These are phyloP conservation scores for Tenebrosternarchus preto DNA, from an alignment of 2,113 vertebrate species.

Conservation along the genomic window DNA sequence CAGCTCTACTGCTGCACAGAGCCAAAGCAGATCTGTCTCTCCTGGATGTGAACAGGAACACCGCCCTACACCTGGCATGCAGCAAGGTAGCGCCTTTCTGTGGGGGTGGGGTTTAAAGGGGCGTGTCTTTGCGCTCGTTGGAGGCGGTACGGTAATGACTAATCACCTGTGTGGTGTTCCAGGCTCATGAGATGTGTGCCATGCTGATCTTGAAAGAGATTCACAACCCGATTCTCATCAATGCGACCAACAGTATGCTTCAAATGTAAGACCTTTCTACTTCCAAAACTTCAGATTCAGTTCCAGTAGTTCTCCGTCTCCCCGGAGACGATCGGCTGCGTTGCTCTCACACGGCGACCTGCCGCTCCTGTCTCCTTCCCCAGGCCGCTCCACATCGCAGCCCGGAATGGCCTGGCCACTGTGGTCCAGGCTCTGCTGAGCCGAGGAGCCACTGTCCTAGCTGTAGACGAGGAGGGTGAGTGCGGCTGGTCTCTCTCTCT, in stretches of 20 bases:
- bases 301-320: neutral
- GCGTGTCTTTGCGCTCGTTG: too few relatives aligned
- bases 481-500: neutral
- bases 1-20: constrained; percentile 91
- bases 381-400: constrained; percentile 97
- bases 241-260: constrained; percentile 92
- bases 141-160: too few relatives aligned
- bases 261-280: constrained; percentile 84
- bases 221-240: constrained; percentile 93
- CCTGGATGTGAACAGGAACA: constrained; percentile 94
- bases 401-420: constrained; percentile 90
- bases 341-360: too few relatives aligned
- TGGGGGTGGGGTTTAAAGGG: too few relatives aligned
- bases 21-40: constrained; percentile 90
- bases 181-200: constrained; percentile 99
- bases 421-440: constrained; percentile 95
- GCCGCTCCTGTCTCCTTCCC: too few relatives aligned
- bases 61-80: constrained; percentile 97
- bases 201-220: constrained; percentile 96
- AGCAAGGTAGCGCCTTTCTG: constrained; percentile 82
- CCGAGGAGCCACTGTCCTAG: constrained; percentile 94
- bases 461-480: constrained; percentile 94
- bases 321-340: neutral
- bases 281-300: neutral
- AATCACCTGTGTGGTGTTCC: constrained; percentile 1